These are phyloP conservation scores for Hyperopisus bebe DNA, from an alignment of 2,113 vertebrate species.

Conservation along the genomic window DNA sequence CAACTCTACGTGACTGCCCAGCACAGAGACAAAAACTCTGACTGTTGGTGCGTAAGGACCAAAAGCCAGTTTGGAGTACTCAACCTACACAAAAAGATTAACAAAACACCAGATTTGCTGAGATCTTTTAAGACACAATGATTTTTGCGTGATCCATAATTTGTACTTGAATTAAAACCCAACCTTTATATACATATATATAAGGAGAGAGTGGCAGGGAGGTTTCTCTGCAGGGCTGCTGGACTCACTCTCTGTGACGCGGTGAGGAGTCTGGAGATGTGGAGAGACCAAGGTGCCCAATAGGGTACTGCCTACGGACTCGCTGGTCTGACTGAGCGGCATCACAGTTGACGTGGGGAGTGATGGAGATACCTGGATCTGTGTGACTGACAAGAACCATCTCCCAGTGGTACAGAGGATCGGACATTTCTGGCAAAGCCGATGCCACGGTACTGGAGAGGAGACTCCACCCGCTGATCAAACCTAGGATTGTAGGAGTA, in stretches of 20 bases:
- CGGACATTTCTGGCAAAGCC: no score
- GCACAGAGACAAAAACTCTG: neutral
- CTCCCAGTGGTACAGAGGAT: neutral
- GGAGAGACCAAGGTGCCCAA: neutral
- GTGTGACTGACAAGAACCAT: neutral
- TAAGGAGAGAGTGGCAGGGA: neutral
- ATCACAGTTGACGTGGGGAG: neutral
- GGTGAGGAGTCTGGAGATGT: neutral
- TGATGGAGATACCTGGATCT: neutral
- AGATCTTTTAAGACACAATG: neutral
- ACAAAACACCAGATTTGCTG: neutral
- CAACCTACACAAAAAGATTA: neutral
- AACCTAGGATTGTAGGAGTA: no score
- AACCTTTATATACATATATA: neutral
- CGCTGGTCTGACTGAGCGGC: neutral
- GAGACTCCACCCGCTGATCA: no score
- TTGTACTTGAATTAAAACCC: neutral
- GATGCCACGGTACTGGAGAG: no score
- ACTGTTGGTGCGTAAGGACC: neutral
- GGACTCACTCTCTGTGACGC: neutral
- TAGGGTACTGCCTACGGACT: neutral
- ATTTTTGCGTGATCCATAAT: neutral
- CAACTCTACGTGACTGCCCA: neutral
- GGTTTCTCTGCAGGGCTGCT: no score
- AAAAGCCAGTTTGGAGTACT: neutral